Conservation (phyloP, 2,113 vertebrate genomes). For the Balaeniceps rex region DNA sequence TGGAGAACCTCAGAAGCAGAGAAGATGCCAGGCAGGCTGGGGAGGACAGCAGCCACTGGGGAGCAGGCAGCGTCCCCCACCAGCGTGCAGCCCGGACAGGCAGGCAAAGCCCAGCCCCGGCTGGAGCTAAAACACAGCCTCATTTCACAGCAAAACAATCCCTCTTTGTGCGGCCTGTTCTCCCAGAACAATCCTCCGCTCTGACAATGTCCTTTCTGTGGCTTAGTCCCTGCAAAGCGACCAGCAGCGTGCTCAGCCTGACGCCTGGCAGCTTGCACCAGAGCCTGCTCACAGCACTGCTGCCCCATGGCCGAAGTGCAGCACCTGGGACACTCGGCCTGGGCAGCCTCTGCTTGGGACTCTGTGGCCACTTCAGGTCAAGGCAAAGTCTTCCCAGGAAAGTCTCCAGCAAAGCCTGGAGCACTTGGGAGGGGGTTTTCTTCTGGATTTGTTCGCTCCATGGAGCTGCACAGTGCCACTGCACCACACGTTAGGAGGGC, state of each 20-base stretch:
- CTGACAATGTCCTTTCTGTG: slow-evolving; percentile 58
- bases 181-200: slow-evolving; percentile 53
- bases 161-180: slow-evolving; percentile 40
- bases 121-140: slow-evolving; percentile 21
- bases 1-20: neutral
- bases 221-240: neutral
- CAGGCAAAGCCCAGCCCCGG: slow-evolving; percentile 7
- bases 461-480: accelerated
- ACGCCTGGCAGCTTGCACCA: neutral
- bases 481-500: neutral
- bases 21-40: neutral
- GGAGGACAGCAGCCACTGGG: neutral
- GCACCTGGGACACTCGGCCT: neutral
- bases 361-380: neutral
- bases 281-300: neutral
- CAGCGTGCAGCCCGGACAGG: neutral
- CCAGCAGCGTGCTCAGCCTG: neutral
- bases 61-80: neutral
- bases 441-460: neutral
- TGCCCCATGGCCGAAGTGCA: neutral
- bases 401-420: neutral
- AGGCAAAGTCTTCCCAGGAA: neutral
- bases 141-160: slow-evolving; percentile 47
- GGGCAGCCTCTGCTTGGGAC: neutral
- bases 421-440: neutral